These are phyloP conservation scores for Lacanobia oleracea DNA, from an alignment of 2,888 invertebrate species.

Conservation along the genomic window DNA sequence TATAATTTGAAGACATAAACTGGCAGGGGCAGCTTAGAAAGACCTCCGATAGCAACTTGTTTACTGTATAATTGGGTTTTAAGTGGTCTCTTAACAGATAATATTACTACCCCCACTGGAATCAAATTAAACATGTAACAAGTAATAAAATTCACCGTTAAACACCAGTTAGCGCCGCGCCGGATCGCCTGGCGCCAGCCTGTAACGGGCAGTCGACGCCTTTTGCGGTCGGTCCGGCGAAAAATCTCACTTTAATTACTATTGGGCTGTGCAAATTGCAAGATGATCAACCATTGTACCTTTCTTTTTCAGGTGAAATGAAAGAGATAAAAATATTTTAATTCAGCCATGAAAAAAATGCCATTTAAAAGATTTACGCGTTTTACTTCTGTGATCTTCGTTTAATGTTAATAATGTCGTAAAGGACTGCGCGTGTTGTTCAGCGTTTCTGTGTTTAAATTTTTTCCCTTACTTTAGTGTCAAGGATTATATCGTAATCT, in stretches of 20 bases:
- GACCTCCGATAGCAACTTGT: constrained; percentile 21
- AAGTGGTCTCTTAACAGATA: constrained; percentile 27
- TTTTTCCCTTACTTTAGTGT: constrained; percentile 15
- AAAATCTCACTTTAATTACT: constrained; percentile 66
- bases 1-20: constrained; percentile 14
- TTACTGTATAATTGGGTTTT: constrained; percentile 25
- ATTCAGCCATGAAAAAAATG: constrained; percentile 23
- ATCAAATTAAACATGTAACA: constrained; percentile 51
- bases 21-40: constrained; percentile 21
- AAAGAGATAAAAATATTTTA: constrained; percentile 13
- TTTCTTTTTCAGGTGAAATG: constrained; percentile 20
- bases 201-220: constrained; percentile 73
- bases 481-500: constrained; percentile 35
- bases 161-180: constrained; percentile 57
- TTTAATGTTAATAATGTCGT: constrained; percentile 27
- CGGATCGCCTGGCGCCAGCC: constrained; percentile 71
- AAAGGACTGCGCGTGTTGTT: constrained; percentile 39
- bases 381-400: constrained; percentile 29
- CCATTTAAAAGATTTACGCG: constrained; percentile 2
- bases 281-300: constrained; percentile 24
- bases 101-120: constrained; percentile 43
- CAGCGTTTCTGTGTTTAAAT: constrained; percentile 40
- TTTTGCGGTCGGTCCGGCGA: constrained; percentile 64
- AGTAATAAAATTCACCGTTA: constrained; percentile 75
- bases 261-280: constrained; percentile 44